Percentiles rank a stretch among this genome's conserved stretches.
phyloP scores from a whole-genome alignment of 2,888 invertebrate species.

The Melanostoma scalare region DNA sequence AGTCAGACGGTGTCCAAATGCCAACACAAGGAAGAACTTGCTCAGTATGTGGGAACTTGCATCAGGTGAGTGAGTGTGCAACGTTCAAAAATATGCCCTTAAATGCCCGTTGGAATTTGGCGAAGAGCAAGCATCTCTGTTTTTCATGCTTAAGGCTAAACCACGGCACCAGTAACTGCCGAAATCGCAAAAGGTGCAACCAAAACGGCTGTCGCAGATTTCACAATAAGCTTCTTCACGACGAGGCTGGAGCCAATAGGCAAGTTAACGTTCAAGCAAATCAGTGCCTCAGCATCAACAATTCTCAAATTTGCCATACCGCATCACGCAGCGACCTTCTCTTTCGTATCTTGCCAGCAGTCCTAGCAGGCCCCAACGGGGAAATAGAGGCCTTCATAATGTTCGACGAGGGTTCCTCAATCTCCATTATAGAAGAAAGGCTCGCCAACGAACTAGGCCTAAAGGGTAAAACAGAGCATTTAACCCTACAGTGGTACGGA shows the following conservation, averaged over 20 bases:
- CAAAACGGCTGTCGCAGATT: neutral
- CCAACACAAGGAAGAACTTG: too few species aligned
- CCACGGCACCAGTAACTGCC: neutral
- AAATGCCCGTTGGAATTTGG: too few species aligned
- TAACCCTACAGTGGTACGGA: conserved; percentile 71
- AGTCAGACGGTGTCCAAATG: too few species aligned
- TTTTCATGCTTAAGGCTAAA: too few species aligned
- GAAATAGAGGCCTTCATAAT: neutral
- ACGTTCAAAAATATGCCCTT: too few species aligned
- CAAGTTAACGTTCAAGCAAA: neutral
- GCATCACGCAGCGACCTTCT: neutral
- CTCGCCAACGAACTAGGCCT: neutral
- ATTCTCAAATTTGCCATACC: neutral
- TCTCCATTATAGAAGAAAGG: conserved; percentile 6
- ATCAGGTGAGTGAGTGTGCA: too few species aligned
- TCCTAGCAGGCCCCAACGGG: neutral
- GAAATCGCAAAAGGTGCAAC: neutral
- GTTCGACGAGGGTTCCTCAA: conserved; percentile 34
- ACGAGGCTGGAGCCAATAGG: neutral
- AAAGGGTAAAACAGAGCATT: neutral
- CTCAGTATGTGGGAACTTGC: too few species aligned
- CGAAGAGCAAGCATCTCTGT: too few species aligned
- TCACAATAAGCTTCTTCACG: neutral
- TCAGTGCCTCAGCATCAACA: neutral
- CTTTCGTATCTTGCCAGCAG: neutral